Base-by-base conservation (phyloP, 2,888 invertebrate genomes). In the Polyommatus iphigenia region DNA sequence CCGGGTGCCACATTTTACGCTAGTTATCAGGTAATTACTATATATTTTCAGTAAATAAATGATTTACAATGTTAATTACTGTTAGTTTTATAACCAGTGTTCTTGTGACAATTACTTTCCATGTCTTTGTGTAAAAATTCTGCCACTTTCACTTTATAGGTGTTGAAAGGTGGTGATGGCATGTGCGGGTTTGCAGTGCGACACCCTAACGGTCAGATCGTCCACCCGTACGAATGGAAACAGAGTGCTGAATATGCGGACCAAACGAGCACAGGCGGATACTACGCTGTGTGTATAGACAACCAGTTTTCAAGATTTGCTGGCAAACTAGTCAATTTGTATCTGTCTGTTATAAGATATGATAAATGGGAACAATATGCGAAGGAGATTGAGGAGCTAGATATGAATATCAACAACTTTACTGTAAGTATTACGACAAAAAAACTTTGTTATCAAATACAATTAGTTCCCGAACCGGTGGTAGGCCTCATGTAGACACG, bases 281-380 rank as follows among this genome's bases (percentile, higher is more conserved):
- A 98, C 87, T 98, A 98, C 87, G 96, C 97, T 24, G 96, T 98
- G 59, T 98, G 98, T 88, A 97, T 98, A 78, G 98, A 98, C 88
- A 98, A 98, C 92, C 98, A 98, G 88, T 98, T 98, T 87, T 98
- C 98, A 1, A 95, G 97, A 85, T 98, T 98, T 91, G 98, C 98
- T 20, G 96, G 97, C 8, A 98, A 98, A 91, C 91, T 98, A 81
- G 97, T 98, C 54, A 98, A 98, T 88, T 93, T 98, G 80, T 98
- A 98, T 86, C 95, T 98, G 79, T 98, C 98, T 0, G 98, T 98
- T 5, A 98, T 98, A 78, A 96, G 98, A 85, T 98, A 98, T 85
- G 98, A 98, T 85, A 96, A 98, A 89, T 99, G 99, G 99, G 98
- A 98, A 85, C 96, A 97, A 85, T 98, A 97, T 85, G 96, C 98